Base-by-base conservation (phyloP, 2,888 invertebrate genomes). In the Eupithecia inturbata region DNA sequence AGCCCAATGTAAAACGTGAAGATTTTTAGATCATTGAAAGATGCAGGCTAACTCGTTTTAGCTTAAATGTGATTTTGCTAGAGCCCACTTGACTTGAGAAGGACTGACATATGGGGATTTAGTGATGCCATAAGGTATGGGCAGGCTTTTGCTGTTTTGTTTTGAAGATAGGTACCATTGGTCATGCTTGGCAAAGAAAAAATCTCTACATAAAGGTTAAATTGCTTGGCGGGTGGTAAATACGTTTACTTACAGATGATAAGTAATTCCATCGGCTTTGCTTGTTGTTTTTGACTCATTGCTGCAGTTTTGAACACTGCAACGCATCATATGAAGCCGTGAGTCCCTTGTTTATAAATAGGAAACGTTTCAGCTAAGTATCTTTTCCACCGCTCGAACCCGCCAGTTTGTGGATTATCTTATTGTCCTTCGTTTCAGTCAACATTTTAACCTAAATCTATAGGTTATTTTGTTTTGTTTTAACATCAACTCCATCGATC, bases 231-330 rank as follows among this genome's bases (percentile, higher is more conserved):
- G 31, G 10, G 3, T 33, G 22, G 31, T 63, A 19, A 19, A 19
- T 1, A 0, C 5, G 26, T 31, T n/a, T 76, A 91, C 92, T 91
- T 87, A 93, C 93, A 87, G 82, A 77, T 93, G 92, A 82, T 92
- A 93, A 0, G 93, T 91, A 66, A 92, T 90, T 71, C 92, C 93
- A 66, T 91, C 88, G 0, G 88, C 88, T 77, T 91, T 91, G 1
- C 90, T 88, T 26, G 84, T 84, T 72, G 84, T 82, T 79, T 87
- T 87, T 0, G 92, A 89, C 75, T 92, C 91, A 87, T 92, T 92
- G 76, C 87, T 91, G 80, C 93, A 93, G 7, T 82, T 84, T 6
- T 87, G 83, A 19, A 91, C 92, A 76, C 89, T 90, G 73, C 93
- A 93, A 78, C 88, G 84, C 93, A 93, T 93, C 82, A 81, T 90